Conservation (phyloP, 2,113 vertebrate genomes). For the Callospermophilus lateralis region DNA sequence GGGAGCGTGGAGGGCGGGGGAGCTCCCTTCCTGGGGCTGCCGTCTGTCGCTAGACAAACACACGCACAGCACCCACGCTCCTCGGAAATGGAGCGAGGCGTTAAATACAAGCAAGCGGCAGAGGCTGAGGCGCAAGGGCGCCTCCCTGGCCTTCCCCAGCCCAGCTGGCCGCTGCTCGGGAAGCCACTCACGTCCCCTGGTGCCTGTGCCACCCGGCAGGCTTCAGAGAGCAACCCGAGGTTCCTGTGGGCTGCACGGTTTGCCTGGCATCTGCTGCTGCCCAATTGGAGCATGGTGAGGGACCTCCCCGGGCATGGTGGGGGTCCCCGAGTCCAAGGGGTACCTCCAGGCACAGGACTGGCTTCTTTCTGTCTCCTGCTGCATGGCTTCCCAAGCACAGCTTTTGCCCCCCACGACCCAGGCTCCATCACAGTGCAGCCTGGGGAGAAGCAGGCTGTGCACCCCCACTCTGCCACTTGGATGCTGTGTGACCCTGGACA, state of each 20-base stretch:
- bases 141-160: not conserved
- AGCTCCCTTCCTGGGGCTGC: slow-evolving; percentile 64
- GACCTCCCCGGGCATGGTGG: not conserved
- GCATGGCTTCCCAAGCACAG: rapidly evolving
- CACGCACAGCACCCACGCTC: slow-evolving; percentile 68
- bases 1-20: not conserved
- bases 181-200: not conserved
- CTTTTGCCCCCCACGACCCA: rapidly evolving
- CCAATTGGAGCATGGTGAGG: not conserved
- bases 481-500: not conserved
- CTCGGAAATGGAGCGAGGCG: slow-evolving; percentile 71
- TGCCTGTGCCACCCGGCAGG: not conserved
- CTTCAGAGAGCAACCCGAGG: not conserved
- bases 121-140: not conserved
- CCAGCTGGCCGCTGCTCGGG: not conserved
- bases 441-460: not conserved
- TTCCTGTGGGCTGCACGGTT: rapidly evolving
- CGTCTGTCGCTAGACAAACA: slow-evolving; percentile 85
- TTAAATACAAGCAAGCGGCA: slow-evolving; percentile 68
- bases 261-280: not conserved
- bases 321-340: not conserved
- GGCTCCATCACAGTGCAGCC: not conserved
- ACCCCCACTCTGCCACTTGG: not conserved
- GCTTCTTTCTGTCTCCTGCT: not conserved
- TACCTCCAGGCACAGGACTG: not conserved